Evolutionary conservation across 2,888 invertebrate species (phyloP).

Genomic region (Meiosimyza decipiens): DNA sequence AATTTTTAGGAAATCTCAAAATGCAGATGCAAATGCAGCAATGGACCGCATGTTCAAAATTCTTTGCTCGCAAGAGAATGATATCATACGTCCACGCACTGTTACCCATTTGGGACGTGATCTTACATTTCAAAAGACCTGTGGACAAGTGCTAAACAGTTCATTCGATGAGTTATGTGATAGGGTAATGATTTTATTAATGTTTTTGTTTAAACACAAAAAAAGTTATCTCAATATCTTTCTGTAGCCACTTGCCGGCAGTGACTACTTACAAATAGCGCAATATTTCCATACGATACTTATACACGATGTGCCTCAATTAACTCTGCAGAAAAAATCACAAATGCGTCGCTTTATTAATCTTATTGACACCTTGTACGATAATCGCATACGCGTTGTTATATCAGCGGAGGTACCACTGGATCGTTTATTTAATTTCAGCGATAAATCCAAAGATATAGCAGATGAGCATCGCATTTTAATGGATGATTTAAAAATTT

Average conservation of each 20-base stretch:
- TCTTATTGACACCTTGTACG: conserved; percentile 96
- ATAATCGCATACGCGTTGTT: conserved; percentile 88
- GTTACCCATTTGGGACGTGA: conserved; percentile 91
- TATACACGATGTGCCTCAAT: conserved; percentile 86
- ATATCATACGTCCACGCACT: conserved; percentile 84
- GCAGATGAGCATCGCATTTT: conserved; percentile 85
- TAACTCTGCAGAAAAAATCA: conserved; percentile 83
- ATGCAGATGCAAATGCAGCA: conserved; percentile 70
- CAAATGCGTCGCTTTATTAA: conserved; percentile 95
- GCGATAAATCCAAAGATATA: conserved; percentile 64
- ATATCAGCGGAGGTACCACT: conserved; percentile 85
- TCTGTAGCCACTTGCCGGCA: conserved; percentile 84
- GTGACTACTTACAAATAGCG: conserved; percentile 92
- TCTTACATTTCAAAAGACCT: conserved; percentile 87
- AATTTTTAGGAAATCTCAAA: conserved; percentile 73
- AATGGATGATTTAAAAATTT: conserved; percentile 95
- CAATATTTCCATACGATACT: conserved; percentile 96
- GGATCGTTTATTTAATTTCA: conserved; percentile 75
- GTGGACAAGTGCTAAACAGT: conserved; percentile 91
- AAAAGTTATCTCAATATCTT: not conserved
- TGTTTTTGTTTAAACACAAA: not conserved
- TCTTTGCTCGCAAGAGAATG: conserved; percentile 88
- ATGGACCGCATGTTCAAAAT: conserved; percentile 87
- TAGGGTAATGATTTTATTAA: conserved; percentile 71
- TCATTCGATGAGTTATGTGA: conserved; percentile 92